A percentile compares a stretch with the other conserved stretches of the same genome.
phyloP scores from a whole-genome alignment of 1,140 invertebrate genomes.

The Cataglyphis hispanica region DNA sequence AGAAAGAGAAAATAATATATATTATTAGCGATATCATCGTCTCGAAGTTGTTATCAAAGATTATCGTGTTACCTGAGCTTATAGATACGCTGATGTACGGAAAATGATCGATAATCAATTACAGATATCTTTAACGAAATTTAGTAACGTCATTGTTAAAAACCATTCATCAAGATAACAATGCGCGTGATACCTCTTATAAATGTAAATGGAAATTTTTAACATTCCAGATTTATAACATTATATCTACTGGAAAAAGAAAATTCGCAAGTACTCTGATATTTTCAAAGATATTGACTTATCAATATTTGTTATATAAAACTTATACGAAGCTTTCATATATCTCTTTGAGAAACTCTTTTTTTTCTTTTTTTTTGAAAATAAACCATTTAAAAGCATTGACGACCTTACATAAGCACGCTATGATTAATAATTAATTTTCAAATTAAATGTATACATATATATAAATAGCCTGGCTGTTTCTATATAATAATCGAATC shows the following conservation, averaged over 20 bases:
- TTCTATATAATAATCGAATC: not conserved
- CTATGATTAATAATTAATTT: not conserved
- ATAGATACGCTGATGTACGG: constrained; percentile 21
- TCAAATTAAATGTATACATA: not conserved
- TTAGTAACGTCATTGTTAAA: constrained; percentile 18
- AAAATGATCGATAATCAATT: constrained; percentile 56
- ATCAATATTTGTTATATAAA: not conserved
- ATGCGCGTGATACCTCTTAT: not conserved
- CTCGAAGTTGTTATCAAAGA: not conserved
- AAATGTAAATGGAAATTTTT: not conserved
- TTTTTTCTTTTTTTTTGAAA: not conserved
- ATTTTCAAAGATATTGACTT: not conserved
- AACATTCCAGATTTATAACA: not conserved
- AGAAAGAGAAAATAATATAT: not conserved
- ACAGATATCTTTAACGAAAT: constrained; percentile 40
- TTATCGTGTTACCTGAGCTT: constrained; percentile 30
- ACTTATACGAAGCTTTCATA: not conserved
- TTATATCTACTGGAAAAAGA: not conserved
- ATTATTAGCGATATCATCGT: not conserved
- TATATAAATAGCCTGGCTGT: not conserved
- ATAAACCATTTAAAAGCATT: not conserved
- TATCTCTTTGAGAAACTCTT: not conserved
- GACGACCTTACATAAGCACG: too few species aligned
- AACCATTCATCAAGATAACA: constrained; percentile 18
- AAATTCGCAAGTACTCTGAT: not conserved